Evolutionary conservation across 53 echinoderm and acorn worm species (phyloP).

Genomic region (Zoroaster sp.): DNA sequence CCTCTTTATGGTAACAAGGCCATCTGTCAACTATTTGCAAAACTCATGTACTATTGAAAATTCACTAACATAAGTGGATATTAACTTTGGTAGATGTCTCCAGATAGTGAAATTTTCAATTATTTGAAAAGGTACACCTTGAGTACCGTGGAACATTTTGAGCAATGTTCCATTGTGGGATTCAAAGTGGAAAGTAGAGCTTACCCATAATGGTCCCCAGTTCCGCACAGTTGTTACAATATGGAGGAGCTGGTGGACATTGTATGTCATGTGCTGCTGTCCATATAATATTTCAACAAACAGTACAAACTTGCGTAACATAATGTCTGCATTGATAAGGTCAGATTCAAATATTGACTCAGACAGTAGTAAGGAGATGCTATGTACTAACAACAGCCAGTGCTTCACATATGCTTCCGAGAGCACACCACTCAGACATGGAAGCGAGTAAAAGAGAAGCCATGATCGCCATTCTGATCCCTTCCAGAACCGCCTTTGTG

Average conservation of each 20-base stretch:
- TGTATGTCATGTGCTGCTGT: conserved; percentile 22
- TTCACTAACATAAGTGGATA: not conserved
- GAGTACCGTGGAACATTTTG: not conserved
- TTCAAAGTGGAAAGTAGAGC: not conserved
- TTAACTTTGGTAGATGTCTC: not conserved
- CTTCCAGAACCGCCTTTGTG: not conserved
- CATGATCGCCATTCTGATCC: not conserved
- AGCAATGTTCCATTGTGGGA: not conserved
- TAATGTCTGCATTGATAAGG: not conserved
- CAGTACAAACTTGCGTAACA: conserved; percentile 42
- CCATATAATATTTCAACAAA: conserved; percentile 40
- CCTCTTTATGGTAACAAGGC: not conserved
- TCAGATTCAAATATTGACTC: not conserved
- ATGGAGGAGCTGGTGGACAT: not conserved
- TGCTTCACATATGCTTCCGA: not conserved
- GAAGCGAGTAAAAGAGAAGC: not conserved
- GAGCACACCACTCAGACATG: too few relatives aligned
- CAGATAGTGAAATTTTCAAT: not conserved
- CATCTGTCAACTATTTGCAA: not conserved
- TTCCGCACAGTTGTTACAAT: not conserved
- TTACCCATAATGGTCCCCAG: not conserved
- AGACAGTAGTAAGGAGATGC: not conserved
- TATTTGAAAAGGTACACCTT: not conserved
- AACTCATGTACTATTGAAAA: not conserved
- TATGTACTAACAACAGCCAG: not conserved